Evolutionary conservation across 2,888 invertebrate genomes (phyloP), one percentile per base, ranked within the genome.

Genomic region (Lepeophtheirus nordmannii): DNA sequence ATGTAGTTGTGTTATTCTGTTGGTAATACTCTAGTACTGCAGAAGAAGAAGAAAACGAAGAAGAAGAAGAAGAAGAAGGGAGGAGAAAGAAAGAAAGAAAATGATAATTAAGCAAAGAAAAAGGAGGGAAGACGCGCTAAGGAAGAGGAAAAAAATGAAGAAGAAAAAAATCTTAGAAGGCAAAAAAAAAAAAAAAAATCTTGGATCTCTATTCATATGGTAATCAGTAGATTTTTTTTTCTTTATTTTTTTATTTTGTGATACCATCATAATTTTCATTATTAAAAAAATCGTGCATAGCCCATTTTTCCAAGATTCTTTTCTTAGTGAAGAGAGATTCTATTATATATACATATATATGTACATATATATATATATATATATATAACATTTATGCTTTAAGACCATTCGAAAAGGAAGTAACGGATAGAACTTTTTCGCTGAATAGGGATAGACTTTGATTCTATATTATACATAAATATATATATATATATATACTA

Each of bases 231-330:
- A 46, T 46, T 46, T 46, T 46, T 30, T 30, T 30, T 30, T 30
- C 30, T 30, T 30, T 30, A 30, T 30, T 30, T 30, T n/a, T 46
- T 14, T 46, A 46, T 46, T 46, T 46, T 46, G 53, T 46, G 53
- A 46, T 46, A 46, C 53, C 53, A 46, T 46, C 53, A 46, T 46
- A 46, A 46, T 46, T 46, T 46, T 46, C 53, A 46, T 46, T 46
- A 46, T 46, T 46, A 30, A 46, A 46, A 46, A 46, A 46, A 46
- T 46, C 53, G 53, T 46, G 53, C 53, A 46, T 46, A 46, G 53
- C 53, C 53, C 53, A 17, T 46, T 46, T 46, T 46, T 46, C 53
- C 17, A 14, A 14, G 14, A n/a, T 46, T 46, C 14, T 46, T n/a
- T 46, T n/a, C 17, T 46, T 46, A 14, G 30, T 5, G 17, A 17